A percentile compares a stretch with the other conserved stretches of the same genome.
These are phyloP conservation scores for Pachyramphus minor DNA, from an alignment of 2,113 vertebrate species.

Conservation along the genomic window DNA sequence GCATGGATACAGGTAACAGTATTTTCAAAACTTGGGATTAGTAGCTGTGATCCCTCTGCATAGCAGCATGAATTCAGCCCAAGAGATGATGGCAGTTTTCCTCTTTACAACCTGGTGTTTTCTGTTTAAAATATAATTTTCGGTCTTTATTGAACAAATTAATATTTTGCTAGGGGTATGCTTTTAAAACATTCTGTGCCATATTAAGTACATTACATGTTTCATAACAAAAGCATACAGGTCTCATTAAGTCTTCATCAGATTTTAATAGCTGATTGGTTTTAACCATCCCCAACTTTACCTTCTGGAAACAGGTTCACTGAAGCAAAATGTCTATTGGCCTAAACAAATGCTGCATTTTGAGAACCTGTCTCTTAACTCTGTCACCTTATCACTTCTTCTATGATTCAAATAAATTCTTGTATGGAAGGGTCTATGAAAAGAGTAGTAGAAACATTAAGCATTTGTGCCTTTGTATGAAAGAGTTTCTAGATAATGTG, in stretches of 20 bases:
- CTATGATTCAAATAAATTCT: neutral
- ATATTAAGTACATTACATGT: neutral
- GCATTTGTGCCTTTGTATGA: neutral
- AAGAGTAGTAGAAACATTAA: neutral
- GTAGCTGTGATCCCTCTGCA: neutral
- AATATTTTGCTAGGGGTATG: neutral
- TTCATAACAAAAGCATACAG: neutral
- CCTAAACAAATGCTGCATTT: neutral
- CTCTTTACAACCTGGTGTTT: neutral
- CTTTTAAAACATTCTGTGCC: neutral
- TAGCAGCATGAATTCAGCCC: neutral
- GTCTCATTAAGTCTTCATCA: neutral
- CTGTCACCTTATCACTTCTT: neutral
- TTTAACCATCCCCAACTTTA: neutral
- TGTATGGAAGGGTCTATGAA: neutral
- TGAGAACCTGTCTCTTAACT: neutral
- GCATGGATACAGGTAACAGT: slow-evolving; percentile 93
- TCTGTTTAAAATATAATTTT: neutral
- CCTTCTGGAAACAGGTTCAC: neutral
- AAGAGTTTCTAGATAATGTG: neutral
- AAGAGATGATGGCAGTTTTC: neutral
- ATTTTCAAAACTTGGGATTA: neutral
- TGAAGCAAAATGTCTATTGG: neutral
- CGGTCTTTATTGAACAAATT: neutral
- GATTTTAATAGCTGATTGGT: neutral